These are phyloP conservation scores for Syrphus vitripennis DNA, from an alignment of 2,888 invertebrate genomes.

Conservation along the genomic window DNA sequence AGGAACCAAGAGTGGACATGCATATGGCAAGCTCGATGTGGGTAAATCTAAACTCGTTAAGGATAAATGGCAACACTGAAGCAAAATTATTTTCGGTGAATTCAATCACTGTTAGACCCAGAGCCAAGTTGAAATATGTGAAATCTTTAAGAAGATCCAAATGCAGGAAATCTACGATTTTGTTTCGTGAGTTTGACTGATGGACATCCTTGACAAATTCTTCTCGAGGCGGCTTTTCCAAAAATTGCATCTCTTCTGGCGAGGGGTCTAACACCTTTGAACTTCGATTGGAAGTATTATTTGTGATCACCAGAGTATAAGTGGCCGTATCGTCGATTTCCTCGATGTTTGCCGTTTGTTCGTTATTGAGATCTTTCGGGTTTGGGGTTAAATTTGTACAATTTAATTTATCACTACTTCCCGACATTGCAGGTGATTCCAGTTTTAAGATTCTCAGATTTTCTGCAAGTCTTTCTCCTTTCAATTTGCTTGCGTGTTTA, in stretches of 20 bases:
- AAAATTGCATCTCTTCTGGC: neutral
- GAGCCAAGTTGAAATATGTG: conserved; percentile 85
- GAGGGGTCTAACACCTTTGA: neutral
- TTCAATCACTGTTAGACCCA: conserved; percentile 85
- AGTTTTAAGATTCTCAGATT: conserved; percentile 80
- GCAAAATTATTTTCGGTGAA: conserved; percentile 87
- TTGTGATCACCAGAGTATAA: neutral
- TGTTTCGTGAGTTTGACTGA: conserved; percentile 74
- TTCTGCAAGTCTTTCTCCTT: neutral
- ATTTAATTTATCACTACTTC: conserved; percentile 77
- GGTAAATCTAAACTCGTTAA: conserved; percentile 84
- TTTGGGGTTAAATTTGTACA: conserved; percentile 76
- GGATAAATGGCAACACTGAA: conserved; percentile 85
- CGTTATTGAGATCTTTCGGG: conserved; percentile 32
- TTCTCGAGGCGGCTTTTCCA: conserved; percentile 14
- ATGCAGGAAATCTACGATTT: conserved; percentile 84
- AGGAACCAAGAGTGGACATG: conserved; percentile 85
- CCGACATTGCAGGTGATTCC: conserved; percentile 85
- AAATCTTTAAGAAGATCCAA: conserved; percentile 85
- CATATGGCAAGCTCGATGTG: conserved; percentile 83
- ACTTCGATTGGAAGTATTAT: neutral
- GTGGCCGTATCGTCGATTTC: neutral
- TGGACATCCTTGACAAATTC: neutral
- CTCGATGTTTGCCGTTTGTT: neutral
- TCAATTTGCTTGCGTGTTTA: conserved; percentile 83